Evolutionary conservation across 2,797 vertebrate genomes (phyloP).

Genomic region (Molothrus ater): DNA sequence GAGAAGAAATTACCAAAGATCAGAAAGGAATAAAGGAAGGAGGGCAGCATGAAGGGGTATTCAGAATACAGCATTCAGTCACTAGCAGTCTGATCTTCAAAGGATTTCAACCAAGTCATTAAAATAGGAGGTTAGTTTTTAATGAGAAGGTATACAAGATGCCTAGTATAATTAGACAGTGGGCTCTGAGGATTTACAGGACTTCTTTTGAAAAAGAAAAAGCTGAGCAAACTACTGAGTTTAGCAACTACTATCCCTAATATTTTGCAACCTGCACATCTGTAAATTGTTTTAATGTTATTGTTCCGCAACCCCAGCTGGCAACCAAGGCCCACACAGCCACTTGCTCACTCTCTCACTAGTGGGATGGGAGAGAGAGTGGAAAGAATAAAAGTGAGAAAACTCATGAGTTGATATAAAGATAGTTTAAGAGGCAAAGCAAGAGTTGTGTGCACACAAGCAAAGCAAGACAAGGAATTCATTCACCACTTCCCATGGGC

Average conservation of each 20-base stretch:
- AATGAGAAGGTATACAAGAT: constrained; percentile 75
- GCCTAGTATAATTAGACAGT: constrained; percentile 74
- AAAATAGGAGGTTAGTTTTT: constrained; percentile 78
- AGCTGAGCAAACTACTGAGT: constrained; percentile 59
- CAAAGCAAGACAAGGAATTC: background rate
- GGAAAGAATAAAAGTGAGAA: background rate
- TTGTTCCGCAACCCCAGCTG: background rate
- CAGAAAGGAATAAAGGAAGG: constrained; percentile 11
- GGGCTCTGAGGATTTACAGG: constrained; percentile 73
- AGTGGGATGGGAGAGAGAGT: background rate
- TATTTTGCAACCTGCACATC: constrained; percentile 55
- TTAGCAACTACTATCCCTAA: constrained; percentile 24
- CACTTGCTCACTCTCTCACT: background rate
- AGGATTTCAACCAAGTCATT: constrained; percentile 73
- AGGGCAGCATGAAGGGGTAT: constrained; percentile 28
- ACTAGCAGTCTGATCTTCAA: constrained; percentile 72
- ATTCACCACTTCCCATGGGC: background rate
- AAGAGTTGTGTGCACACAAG: background rate
- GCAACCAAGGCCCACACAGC: background rate
- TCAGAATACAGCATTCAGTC: constrained; percentile 49
- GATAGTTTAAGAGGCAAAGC: background rate
- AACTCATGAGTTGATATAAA: background rate
- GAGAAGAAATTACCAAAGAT: constrained; percentile 26
- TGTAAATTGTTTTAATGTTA: constrained; percentile 56
- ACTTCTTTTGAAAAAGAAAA: constrained; percentile 70